Percentiles rank a stretch among this genome's conserved stretches.
phyloP scores from a whole-genome alignment of 2,113 vertebrate genomes.

The Theristicus caerulescens region DNA sequence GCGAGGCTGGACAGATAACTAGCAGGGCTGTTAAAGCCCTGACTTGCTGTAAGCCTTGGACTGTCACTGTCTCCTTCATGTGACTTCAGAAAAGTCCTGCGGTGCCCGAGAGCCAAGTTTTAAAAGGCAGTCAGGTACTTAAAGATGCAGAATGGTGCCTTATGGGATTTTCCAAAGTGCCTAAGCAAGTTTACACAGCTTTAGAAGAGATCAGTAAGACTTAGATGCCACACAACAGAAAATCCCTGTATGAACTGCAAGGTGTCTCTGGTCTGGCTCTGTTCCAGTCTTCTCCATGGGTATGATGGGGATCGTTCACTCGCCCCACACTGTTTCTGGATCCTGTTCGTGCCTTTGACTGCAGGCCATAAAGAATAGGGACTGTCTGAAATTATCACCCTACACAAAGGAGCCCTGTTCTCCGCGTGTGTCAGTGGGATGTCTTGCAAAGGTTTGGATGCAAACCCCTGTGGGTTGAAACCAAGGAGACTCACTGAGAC shows the following conservation, averaged over 20 bases:
- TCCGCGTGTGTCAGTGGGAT: neutral
- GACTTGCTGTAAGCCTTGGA: neutral
- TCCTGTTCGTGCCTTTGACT: neutral
- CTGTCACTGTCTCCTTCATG: neutral
- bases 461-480: neutral
- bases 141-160: neutral
- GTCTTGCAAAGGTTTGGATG: neutral
- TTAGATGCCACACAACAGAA: neutral
- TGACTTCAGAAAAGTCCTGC: neutral
- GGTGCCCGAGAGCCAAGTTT: neutral
- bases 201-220: neutral
- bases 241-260: neutral
- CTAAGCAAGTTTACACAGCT: conserved; percentile 2
- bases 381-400: neutral
- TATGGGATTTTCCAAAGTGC: neutral
- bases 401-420: neutral
- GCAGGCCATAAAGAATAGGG: neutral
- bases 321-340: neutral
- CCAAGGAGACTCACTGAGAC: neutral
- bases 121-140: neutral
- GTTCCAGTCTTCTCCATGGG: neutral
- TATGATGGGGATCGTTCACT: neutral
- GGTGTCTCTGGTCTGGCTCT: neutral
- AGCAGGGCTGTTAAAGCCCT: neutral
- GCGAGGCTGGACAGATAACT: neutral